Evolutionary conservation across 2,888 invertebrate species (phyloP).

Genomic region (Folsomia candida): DNA sequence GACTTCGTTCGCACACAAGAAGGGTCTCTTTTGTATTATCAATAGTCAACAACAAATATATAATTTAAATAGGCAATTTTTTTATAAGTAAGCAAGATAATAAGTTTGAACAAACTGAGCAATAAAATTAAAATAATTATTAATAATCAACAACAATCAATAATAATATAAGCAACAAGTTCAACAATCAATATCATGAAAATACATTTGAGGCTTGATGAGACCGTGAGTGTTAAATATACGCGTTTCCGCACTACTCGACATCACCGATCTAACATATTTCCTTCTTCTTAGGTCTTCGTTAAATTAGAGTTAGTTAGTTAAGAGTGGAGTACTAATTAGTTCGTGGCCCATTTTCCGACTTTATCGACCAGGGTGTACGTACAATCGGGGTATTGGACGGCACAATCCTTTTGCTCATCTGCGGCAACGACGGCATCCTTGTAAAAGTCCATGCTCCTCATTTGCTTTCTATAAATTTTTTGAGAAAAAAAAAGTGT

Average conservation of each 20-base stretch:
- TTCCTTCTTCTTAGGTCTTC: constrained; percentile 1
- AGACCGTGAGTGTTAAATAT: constrained; percentile 13
- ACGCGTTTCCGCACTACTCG: neutral
- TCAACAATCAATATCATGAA: constrained; percentile 12
- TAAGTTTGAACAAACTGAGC: neutral
- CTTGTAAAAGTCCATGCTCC: constrained; percentile 52
- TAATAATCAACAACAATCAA: constrained; percentile 14
- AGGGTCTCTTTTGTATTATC: constrained; percentile 12
- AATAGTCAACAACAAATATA: constrained; percentile 9
- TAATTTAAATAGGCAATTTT: constrained; percentile 6
- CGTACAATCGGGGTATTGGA: constrained; percentile 49
- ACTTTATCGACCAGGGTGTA: constrained; percentile 51
- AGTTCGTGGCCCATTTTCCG: constrained; percentile 51
- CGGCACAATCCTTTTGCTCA: constrained; percentile 49
- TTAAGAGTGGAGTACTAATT: constrained; percentile 12
- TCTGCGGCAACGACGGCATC: constrained; percentile 50
- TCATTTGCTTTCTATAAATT: constrained; percentile 50
- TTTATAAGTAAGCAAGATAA: neutral
- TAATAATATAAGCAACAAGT: neutral
- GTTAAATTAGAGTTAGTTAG: neutral
- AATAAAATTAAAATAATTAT: constrained; percentile 9
- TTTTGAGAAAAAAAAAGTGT: neutral
- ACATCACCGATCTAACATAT: neutral
- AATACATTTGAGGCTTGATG: constrained; percentile 14
- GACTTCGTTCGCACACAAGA: constrained; percentile 8